These are phyloP conservation scores for Anticlea derivata DNA, from an alignment of 2,888 invertebrate species.

Conservation along the genomic window DNA sequence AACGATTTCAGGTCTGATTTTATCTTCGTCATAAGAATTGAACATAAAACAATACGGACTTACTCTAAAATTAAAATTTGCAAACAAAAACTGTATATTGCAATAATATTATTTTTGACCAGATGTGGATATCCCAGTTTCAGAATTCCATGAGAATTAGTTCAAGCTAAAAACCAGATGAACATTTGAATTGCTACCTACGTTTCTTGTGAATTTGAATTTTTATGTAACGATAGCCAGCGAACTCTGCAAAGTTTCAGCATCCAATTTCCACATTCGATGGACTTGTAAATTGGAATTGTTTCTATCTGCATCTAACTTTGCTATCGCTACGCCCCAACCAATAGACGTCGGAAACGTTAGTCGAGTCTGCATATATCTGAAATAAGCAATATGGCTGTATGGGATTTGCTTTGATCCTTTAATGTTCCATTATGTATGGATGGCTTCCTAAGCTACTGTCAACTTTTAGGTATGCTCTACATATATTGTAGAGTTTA, in stretches of 20 bases:
- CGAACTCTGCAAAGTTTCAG: not conserved
- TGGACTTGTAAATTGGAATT: constrained; percentile 14
- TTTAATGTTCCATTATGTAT: not conserved
- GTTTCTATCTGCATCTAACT: not conserved
- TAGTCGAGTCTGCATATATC: too few species aligned
- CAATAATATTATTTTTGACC: too few species aligned
- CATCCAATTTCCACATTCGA: constrained; percentile 2
- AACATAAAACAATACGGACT: too few species aligned
- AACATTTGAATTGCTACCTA: too few species aligned
- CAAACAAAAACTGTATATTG: too few species aligned
- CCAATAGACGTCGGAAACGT: not conserved
- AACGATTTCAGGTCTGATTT: not conserved
- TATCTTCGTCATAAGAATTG: too few species aligned
- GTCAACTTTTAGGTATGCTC: not conserved
- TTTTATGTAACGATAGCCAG: too few species aligned
- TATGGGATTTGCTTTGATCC: not conserved
- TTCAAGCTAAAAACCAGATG: not conserved
- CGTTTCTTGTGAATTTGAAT: too few species aligned
- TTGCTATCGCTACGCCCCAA: not conserved
- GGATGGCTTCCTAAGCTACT: not conserved
- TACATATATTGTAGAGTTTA: too few species aligned
- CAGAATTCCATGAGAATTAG: not conserved
- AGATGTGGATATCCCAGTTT: too few species aligned
- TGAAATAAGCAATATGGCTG: too few species aligned
- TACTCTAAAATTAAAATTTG: too few species aligned